Conservation (phyloP, 1,140 invertebrate genomes). For the Rhizoglyphus robini region DNA sequence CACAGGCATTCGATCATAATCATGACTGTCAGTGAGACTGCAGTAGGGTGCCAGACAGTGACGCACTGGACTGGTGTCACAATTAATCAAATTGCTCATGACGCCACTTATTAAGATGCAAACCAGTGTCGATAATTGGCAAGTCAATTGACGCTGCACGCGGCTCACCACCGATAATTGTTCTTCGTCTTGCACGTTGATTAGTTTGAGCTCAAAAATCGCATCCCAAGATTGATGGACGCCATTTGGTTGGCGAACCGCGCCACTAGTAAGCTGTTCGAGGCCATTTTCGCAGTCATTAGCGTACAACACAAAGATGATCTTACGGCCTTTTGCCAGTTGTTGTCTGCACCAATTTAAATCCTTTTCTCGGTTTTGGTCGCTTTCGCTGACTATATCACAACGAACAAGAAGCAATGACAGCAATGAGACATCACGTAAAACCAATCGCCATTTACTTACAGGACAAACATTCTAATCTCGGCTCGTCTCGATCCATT, state of each 20-base stretch:
- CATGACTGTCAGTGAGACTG: slow-evolving; percentile 1
- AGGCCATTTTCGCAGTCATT: not conserved
- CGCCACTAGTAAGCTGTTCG: not conserved
- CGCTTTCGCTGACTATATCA: too few species aligned
- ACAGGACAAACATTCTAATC: not conserved
- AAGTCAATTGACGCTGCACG: not conserved
- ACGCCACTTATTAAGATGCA: not conserved
- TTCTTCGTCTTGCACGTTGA: slow-evolving; percentile 5
- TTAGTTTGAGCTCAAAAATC: not conserved
- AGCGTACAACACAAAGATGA: not conserved
- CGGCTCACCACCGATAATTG: not conserved
- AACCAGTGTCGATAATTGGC: not conserved
- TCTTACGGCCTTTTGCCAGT: not conserved
- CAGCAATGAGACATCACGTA: not conserved
- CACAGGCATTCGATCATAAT: not conserved
- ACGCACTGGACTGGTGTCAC: not conserved
- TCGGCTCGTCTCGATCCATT: not conserved
- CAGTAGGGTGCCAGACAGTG: not conserved
- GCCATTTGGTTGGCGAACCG: not conserved
- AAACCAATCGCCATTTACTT: not conserved
- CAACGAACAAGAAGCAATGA: not conserved
- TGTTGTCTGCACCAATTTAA: not conserved
- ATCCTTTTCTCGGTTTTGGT: not conserved
- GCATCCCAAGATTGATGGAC: not conserved
- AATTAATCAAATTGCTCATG: not conserved